Conservation (phyloP, 2,888 invertebrate genomes). For the Ochlodes sylvanus region DNA sequence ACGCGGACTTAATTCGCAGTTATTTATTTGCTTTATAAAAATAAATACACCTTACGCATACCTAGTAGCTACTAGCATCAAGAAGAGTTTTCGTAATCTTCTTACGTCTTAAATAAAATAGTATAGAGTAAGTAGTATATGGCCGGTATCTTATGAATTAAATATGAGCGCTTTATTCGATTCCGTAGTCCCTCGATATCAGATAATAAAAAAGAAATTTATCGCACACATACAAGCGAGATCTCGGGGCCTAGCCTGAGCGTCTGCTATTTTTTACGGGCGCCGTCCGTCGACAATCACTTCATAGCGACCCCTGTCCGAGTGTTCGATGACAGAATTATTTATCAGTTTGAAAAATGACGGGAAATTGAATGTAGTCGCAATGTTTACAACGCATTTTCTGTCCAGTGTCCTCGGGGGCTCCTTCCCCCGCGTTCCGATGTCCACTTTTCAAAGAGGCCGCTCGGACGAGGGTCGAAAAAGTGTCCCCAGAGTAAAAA, state of each 20-base stretch:
- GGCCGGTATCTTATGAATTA: conserved; percentile 85
- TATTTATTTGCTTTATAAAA: too few relatives aligned
- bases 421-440: conserved; percentile 84
- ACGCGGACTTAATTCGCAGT: too few relatives aligned
- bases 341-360: conserved; percentile 87
- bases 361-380: conserved; percentile 86
- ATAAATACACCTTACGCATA: neutral
- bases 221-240: conserved; percentile 73
- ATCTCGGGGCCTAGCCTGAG: conserved; percentile 67
- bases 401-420: conserved; percentile 82
- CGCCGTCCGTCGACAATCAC: conserved; percentile 83
- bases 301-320: conserved; percentile 85
- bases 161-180: conserved; percentile 85
- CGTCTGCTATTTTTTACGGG: conserved; percentile 82
- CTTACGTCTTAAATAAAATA: conserved; percentile 83
- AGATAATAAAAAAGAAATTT: conserved; percentile 85
- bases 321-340: conserved; percentile 85
- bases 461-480: conserved; percentile 85
- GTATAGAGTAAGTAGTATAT: conserved; percentile 78
- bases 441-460: conserved; percentile 85
- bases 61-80: conserved; percentile 10
- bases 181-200: conserved; percentile 85
- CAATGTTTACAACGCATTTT: conserved; percentile 86
- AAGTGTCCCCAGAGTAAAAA: conserved; percentile 84
- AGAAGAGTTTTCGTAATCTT: conserved; percentile 65